phyloP scores from a whole-genome alignment of 2,888 invertebrate species.

The Empis livida region DNA sequence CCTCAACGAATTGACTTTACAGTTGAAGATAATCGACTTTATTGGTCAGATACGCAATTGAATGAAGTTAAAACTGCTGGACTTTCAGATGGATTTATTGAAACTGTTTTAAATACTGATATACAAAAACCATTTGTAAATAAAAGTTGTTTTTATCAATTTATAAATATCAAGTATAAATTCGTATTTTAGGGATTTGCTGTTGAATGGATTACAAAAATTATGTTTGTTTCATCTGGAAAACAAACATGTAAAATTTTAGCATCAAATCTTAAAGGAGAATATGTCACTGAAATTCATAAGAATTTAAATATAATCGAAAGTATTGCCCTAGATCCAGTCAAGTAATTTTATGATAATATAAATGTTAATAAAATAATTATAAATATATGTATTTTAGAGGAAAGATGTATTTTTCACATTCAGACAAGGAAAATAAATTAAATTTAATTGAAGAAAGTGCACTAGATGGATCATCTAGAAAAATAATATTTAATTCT shows the following conservation, averaged over 20 bases:
- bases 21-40: constrained; percentile 50
- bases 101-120: constrained; percentile 62
- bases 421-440: constrained; percentile 31
- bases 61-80: constrained; percentile 61
- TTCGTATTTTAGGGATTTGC: constrained; percentile 46
- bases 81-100: constrained; percentile 52
- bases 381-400: constrained; percentile 22
- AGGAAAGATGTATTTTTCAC: constrained; percentile 46
- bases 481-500: constrained; percentile 25
- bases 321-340: constrained; percentile 59
- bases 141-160: constrained; percentile 2
- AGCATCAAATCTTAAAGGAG: constrained; percentile 58
- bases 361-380: neutral
- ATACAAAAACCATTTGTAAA: constrained; percentile 29
- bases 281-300: constrained; percentile 44
- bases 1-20: constrained; percentile 60
- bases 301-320: constrained; percentile 38
- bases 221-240: constrained; percentile 46
- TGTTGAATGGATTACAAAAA: constrained; percentile 66
- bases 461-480: constrained; percentile 50
- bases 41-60: constrained; percentile 64
- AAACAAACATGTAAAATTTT: constrained; percentile 43
- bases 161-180: neutral
- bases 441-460: constrained; percentile 44
- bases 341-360: constrained; percentile 26